Percentiles rank a stretch among this genome's conserved stretches.
Conservation (phyloP, 2,113 vertebrate species). For the Ranitomeya imitator region DNA sequence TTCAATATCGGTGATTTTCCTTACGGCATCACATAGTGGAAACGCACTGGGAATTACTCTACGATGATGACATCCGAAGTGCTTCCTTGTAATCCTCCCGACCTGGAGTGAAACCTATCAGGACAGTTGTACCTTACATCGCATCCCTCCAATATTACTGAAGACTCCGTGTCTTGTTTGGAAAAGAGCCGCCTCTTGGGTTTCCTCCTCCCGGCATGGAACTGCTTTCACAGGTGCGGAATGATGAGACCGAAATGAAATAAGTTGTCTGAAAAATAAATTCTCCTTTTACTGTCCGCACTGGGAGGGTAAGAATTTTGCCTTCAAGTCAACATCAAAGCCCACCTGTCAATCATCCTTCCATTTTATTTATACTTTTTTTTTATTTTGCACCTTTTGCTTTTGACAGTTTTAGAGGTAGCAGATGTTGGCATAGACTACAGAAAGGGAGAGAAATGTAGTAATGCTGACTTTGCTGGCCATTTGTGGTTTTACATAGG, state of each 20-base stretch:
- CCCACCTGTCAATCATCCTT: constrained; percentile 3
- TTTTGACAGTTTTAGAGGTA: neutral
- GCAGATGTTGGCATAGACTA: constrained; percentile 7
- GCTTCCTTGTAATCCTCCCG: neutral
- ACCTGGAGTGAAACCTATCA: neutral
- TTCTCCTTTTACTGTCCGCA: neutral
- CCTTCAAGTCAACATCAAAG: constrained; percentile 31
- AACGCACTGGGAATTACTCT: neutral
- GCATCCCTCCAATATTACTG: neutral
- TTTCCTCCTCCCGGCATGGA: neutral
- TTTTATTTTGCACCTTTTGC: neutral
- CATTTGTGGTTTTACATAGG: neutral
- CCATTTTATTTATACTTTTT: neutral
- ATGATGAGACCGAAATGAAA: constrained; percentile 17
- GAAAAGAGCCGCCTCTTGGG: neutral
- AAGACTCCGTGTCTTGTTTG: neutral
- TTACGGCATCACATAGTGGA: neutral
- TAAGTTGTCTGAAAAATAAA: constrained; percentile 15
- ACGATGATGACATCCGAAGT: neutral
- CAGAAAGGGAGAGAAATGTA: neutral
- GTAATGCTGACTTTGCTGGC: neutral
- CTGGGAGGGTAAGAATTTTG: constrained; percentile 11
- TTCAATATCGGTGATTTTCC: neutral
- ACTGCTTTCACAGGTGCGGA: constrained; percentile 31
- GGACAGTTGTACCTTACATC: neutral